Percentiles rank a stretch among this genome's conserved stretches.
Evolutionary conservation across 2,888 invertebrate species (phyloP).

Genomic region (Megaustenia siamemsis): DNA sequence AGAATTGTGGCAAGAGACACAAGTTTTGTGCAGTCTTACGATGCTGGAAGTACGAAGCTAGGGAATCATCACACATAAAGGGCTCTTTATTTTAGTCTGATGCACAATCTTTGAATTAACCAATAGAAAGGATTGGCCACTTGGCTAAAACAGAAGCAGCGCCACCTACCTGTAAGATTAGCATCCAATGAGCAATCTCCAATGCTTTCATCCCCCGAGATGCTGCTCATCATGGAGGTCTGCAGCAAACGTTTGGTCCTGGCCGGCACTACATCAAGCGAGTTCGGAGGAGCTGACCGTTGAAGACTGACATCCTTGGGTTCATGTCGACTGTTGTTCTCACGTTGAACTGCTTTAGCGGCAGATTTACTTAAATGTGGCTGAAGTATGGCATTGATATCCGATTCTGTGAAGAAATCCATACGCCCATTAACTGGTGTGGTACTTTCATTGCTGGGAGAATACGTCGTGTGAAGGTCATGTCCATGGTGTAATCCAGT

Average conservation of each 20-base stretch:
- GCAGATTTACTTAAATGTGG: constrained; percentile 2
- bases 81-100: too few species aligned
- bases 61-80: too few species aligned
- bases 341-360: neutral
- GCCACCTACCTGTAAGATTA: constrained; percentile 68
- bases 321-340: neutral
- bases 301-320: neutral
- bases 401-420: constrained; percentile 51
- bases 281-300: constrained; percentile 61
- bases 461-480: neutral
- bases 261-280: constrained; percentile 65
- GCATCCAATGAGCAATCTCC: constrained; percentile 75
- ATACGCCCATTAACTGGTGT: constrained; percentile 29
- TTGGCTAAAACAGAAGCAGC: too few species aligned
- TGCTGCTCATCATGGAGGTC: constrained; percentile 64
- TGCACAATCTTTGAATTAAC: too few species aligned
- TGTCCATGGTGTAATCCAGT: neutral
- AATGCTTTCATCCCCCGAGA: constrained; percentile 72
- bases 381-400: constrained; percentile 42
- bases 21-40: too few species aligned
- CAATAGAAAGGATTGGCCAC: too few species aligned
- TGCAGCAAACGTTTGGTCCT: constrained; percentile 63
- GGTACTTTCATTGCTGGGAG: neutral
- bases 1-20: too few species aligned
- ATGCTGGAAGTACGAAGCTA: too few species aligned